These are phyloP conservation scores for Streblospio benedicti DNA, from an alignment of 1,140 invertebrate species.

Conservation along the genomic window DNA sequence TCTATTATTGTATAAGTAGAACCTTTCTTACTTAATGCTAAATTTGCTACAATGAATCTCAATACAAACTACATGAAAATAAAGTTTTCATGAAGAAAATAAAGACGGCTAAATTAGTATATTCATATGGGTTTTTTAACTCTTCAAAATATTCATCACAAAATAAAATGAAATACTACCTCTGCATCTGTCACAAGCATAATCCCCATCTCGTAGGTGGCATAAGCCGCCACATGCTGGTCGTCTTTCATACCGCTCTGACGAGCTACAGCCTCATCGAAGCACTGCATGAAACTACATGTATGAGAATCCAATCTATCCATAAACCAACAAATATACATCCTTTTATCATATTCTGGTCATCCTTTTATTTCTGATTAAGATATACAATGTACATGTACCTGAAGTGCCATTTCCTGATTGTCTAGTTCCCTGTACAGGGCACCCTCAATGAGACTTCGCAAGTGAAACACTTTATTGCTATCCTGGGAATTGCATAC, in stretches of 20 bases:
- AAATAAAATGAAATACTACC: constrained; percentile 42
- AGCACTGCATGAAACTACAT: constrained; percentile 28
- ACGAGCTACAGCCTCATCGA: constrained; percentile 49
- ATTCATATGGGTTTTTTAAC: background rate
- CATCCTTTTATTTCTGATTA: background rate
- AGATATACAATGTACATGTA: constrained; percentile 11
- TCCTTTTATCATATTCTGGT: background rate
- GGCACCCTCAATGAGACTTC: constrained; percentile 41
- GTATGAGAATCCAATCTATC: background rate
- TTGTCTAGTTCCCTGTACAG: constrained; percentile 36
- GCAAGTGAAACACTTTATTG: constrained; percentile 34
- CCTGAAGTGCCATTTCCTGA: constrained; percentile 36
- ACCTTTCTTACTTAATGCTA: background rate
- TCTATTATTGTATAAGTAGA: background rate
- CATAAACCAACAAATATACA: background rate
- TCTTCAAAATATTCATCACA: background rate
- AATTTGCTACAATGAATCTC: background rate
- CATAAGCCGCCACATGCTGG: constrained; percentile 59
- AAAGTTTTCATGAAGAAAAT: background rate
- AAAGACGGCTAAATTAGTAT: background rate
- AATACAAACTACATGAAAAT: background rate
- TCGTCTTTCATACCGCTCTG: constrained; percentile 50
- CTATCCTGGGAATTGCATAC: constrained; percentile 20
- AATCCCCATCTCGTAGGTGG: constrained; percentile 58
- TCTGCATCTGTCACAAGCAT: constrained; percentile 49